These are phyloP conservation scores for Alviniconcha marisindica DNA, from an alignment of 1,140 invertebrate species.

Conservation along the genomic window DNA sequence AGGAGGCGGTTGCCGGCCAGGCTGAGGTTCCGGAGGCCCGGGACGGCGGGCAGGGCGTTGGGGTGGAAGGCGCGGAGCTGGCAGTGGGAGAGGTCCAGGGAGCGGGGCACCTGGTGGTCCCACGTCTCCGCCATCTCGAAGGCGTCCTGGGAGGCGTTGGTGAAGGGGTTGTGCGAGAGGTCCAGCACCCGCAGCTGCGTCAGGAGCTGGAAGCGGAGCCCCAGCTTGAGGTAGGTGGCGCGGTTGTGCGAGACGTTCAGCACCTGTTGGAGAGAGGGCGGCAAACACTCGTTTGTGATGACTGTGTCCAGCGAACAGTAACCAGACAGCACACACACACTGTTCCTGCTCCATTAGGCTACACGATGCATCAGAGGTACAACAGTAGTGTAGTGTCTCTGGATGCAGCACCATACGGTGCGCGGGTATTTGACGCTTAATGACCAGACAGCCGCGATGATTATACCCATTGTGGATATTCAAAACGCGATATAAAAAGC, in stretches of 20 bases:
- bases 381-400: no score
- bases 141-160: slow-evolving; percentile 45
- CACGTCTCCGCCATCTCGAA: slow-evolving; percentile 60
- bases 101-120: slow-evolving; percentile 45
- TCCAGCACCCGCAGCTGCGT: slow-evolving; percentile 55
- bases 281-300: no score
- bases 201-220: slow-evolving; percentile 59
- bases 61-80: slow-evolving; percentile 57
- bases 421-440: no score
- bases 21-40: slow-evolving; percentile 53
- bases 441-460: no score
- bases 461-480: no score
- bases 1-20: slow-evolving; percentile 60
- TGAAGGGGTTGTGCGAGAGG: slow-evolving; percentile 61
- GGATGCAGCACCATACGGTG: no score
- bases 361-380: no score
- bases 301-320: no score
- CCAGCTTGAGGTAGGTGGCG: slow-evolving; percentile 52
- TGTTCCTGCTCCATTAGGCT: no score
- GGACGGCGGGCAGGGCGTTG: slow-evolving; percentile 48
- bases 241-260: slow-evolving; percentile 67
- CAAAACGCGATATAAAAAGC: no score
- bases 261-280: not conserved
- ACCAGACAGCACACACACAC: no score
- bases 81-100: slow-evolving; percentile 63